Evolutionary conservation across 2,888 invertebrate genomes (phyloP), one percentile per base, ranked within the genome.

Genomic region (Prosapia bicincta): DNA sequence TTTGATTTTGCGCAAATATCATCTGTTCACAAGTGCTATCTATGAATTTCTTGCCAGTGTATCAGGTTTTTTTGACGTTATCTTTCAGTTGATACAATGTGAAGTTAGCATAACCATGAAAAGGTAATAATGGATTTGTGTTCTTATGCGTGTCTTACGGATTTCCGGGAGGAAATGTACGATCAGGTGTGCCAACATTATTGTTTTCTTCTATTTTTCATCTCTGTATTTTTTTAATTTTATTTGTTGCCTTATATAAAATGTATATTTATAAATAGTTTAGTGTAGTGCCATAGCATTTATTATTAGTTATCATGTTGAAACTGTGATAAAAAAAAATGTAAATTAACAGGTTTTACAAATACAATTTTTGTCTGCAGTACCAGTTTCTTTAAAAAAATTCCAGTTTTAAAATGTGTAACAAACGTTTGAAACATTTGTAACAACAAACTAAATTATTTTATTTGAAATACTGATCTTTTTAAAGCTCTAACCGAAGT

Each of bases 91-190:
- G 54, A 20, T 54, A 54, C 54, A 54, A n/a, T n/a, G n/a, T 54
- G 54, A 20, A 54, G 54, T 54, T 54, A 54, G 54, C 20, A 20
- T 54, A 20, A 3, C 20, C 20, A 5, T 20, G 54, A 20, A 54
- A 20, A 20, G n/a, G 20, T 66, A 66, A 66, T 26, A 65, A 75
- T 78, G 76, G 75, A 77, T 67, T 66, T 78, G 32, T 79, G 76
- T 43, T 76, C 73, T 67, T 78, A 78, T 66, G 78, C 76, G 28
- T 76, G 78, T 66, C 75, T 77, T 32, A 75, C 75, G 3, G 75
- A 75, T 32, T 67, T 67, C 6, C 66, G 75, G 20, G 69, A 77
- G 68, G 77, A 77, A 72, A 77, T 77, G 72, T 73, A 69, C 54
- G 77, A 77, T 74, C 79, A 75, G 74, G 79, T 71, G 77, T 81